Base-by-base conservation (phyloP, 2,113 vertebrate species). In the Chunga burmeisteri region DNA sequence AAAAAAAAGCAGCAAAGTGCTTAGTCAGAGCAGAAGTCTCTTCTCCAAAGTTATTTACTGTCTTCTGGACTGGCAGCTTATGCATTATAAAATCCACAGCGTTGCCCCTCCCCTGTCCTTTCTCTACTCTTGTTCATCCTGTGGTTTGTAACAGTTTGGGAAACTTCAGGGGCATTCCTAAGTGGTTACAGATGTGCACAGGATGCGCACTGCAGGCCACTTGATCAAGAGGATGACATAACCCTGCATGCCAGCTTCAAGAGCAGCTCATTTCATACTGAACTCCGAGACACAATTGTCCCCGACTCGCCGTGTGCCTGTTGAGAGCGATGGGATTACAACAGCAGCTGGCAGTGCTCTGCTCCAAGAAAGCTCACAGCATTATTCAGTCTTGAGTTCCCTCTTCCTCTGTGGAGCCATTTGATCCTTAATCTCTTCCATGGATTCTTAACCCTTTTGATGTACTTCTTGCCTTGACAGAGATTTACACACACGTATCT, bases 391-490 rank as follows among this genome's bases (percentile, higher is more conserved):
- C 65, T 96, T 91, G 70, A 92, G 70, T 93, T 86, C 91, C 65
- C 80, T 84, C 71, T 88, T 90, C 90, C 92, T 93, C 87, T 78
- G 62, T 70, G 66, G 55, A 95, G 90, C 58, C 66, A 94, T 96
- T 95, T 95, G 92, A 96, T 97, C 95, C 82, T 86, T 82, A 96
- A 84, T 95, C 94, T 96, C 77, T 90, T 96, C 93, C 70, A 91
- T 36, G 65, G 94, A 94, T 91, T 95, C 92, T 94, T 93, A 96
- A 96, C 86, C 55, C 86, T 97, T 97, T 72, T 94, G 67, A 95
- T 92, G 67, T 92, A 92, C 55, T 96, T 92, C 77, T 83, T 38
- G n/a, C n/a, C 44, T 80, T 2, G 2, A 83, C 42, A 12, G 92
- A 93, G 53, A 79, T 85, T 79, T n/a, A 67, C 68, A 78, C 4